Conservation (phyloP, 2,113 vertebrate genomes). For the Salminus brasiliensis region DNA sequence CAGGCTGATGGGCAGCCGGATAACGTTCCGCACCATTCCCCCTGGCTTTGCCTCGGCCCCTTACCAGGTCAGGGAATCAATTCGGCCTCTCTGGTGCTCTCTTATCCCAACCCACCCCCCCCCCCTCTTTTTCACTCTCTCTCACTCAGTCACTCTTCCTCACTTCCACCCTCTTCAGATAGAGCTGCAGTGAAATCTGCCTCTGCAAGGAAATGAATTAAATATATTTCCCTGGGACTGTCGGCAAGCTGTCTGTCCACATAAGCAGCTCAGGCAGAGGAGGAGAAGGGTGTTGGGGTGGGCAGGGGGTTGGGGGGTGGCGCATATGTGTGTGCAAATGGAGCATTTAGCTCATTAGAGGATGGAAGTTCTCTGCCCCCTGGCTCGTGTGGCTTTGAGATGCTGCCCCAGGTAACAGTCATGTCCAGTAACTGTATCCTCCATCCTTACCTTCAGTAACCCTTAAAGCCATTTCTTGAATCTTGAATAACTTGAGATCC, state of each 20-base stretch:
- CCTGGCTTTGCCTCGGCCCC: conserved; percentile 1
- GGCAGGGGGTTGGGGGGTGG: not conserved
- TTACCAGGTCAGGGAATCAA: conserved; percentile 30
- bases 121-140: not conserved
- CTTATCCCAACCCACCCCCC: not conserved
- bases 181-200: conserved; percentile 18
- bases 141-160: not conserved
- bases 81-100: not conserved
- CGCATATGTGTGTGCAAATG: conserved; percentile 17
- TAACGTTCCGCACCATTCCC: conserved; percentile 1
- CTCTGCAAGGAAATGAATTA: conserved; percentile 30
- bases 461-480: not conserved
- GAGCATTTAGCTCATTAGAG: conserved; percentile 14
- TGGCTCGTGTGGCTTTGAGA: not conserved
- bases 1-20: conserved; percentile 12
- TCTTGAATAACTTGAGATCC: no score
- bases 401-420: conserved; percentile 9
- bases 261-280: conserved; percentile 30
- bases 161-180: not conserved
- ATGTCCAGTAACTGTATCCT: conserved; percentile 1
- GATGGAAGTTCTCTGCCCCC: not conserved
- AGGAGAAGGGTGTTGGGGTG: conserved; percentile 15
- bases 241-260: conserved; percentile 26
- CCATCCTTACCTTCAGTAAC: not conserved
- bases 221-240: conserved; percentile 33